Evolutionary conservation across 2,797 vertebrate species (phyloP).

Genomic region (Rhinella marina): DNA sequence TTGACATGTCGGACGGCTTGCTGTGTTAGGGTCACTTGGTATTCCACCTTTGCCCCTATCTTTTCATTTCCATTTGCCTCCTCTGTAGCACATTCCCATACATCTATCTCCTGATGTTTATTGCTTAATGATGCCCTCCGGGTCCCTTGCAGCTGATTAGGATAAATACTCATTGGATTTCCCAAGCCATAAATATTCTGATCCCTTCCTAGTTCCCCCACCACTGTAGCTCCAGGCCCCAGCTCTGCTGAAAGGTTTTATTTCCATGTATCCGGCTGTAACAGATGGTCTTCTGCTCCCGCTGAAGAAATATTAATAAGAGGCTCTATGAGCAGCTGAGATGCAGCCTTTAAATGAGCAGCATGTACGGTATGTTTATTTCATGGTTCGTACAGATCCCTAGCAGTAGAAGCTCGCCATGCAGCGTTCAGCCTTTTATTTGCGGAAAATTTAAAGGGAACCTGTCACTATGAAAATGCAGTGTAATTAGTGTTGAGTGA

Average conservation of each 20-base stretch:
- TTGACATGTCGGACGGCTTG: neutral
- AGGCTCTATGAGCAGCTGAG: slow-evolving; percentile 27
- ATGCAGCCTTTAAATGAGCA: slow-evolving; percentile 17
- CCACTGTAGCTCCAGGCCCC: neutral
- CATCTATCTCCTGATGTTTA: slow-evolving; percentile 7
- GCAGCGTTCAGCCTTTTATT: neutral
- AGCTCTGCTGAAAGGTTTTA: slow-evolving; percentile 22
- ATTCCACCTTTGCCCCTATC: neutral
- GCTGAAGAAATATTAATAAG: slow-evolving; percentile 52
- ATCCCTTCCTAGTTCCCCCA: slow-evolving; percentile 20
- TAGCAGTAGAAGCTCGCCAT: neutral
- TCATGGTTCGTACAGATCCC: neutral
- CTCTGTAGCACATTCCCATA: neutral
- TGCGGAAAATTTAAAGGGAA: neutral
- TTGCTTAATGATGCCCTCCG: slow-evolving; percentile 38
- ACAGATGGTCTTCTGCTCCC: slow-evolving; percentile 48
- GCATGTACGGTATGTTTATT: slow-evolving; percentile 20
- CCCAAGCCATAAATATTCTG: slow-evolving; percentile 47
- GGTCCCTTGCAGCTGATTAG: slow-evolving; percentile 35
- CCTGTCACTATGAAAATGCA: too few species aligned
- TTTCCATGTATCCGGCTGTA: slow-evolving; percentile 33
- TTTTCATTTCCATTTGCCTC: neutral
- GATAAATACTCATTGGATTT: slow-evolving; percentile 40
- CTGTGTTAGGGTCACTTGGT: neutral
- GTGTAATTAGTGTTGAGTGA: too few species aligned